Evolutionary conservation across 2,888 invertebrate genomes (phyloP), one percentile per base, ranked within the genome.

Genomic region (Folsomia candida): DNA sequence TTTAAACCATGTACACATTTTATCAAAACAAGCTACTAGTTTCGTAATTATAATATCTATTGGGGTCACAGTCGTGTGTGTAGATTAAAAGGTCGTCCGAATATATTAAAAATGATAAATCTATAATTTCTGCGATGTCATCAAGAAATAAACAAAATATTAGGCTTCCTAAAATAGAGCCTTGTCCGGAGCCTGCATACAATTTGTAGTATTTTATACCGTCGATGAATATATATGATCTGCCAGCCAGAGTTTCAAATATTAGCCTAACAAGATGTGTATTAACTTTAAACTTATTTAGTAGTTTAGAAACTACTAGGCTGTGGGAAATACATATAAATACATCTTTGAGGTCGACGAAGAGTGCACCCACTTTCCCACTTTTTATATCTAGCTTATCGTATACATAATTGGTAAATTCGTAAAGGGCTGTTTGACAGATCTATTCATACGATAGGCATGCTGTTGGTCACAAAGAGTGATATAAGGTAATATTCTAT

Each of bases 281-380:
- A 18, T 68, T 47, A 14, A 72, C 24, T 2, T 67, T 67, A 37
- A 51, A 75, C 26, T 58, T 54, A 6, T 60, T 26, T 63, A 59
- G 67, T 2, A 80, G 62, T 29, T 78, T 80, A n/a, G 24, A 1
- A 20, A 78, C 4, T 1, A 80, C 63, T 47, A 72, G 66, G 1
- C 57, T 25, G 61, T 79, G 78, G n/a, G 70, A 37, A 0, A 81
- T 73, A 22, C 67, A 70, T 62, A 80, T 80, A 64, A 80, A 81
- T 1, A 80, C 80, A 25, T 81, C 79, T 1, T 67, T 63, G 25
- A 81, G 78, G 59, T 73, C 75, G 11, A 75, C 51, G 59, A 75
- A 73, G 14, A 75, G 27, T 24, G 72, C 72, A 14, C 70, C 57
- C 0, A 73, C 73, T 59, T 68, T 68, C 0, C 37, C 64, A 25